Evolutionary conservation across 2,113 vertebrate species (phyloP).

Genomic region (Butorides virescens): DNA sequence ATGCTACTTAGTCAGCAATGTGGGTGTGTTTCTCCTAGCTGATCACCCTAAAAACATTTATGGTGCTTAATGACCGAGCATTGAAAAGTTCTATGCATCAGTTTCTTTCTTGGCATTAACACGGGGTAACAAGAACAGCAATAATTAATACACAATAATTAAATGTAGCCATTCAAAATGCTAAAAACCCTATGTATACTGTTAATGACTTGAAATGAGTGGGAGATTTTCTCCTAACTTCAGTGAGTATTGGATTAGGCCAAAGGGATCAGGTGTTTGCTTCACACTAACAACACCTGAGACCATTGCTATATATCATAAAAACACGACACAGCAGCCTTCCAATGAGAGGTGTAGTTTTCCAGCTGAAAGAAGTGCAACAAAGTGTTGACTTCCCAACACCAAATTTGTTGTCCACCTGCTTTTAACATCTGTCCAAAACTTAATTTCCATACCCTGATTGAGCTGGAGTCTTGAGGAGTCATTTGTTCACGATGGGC

Average conservation of each 20-base stretch:
- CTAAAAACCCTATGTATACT: background rate
- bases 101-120: background rate
- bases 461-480: background rate
- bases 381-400: background rate
- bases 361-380: background rate
- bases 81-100: background rate
- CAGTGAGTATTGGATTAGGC: background rate
- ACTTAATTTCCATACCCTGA: background rate
- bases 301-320: rapidly evolving
- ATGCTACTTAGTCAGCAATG: background rate
- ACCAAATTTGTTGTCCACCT: background rate
- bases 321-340: background rate
- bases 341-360: background rate
- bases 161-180: background rate
- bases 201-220: background rate
- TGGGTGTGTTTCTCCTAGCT: background rate
- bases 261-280: background rate
- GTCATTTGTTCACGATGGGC: background rate
- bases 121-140: background rate
- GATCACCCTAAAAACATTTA: background rate
- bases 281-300: background rate
- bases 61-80: background rate
- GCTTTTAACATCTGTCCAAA: background rate
- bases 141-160: background rate
- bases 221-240: background rate